phyloP scores from a whole-genome alignment of 2,113 vertebrate species.

The Periophthalmus modestus region DNA sequence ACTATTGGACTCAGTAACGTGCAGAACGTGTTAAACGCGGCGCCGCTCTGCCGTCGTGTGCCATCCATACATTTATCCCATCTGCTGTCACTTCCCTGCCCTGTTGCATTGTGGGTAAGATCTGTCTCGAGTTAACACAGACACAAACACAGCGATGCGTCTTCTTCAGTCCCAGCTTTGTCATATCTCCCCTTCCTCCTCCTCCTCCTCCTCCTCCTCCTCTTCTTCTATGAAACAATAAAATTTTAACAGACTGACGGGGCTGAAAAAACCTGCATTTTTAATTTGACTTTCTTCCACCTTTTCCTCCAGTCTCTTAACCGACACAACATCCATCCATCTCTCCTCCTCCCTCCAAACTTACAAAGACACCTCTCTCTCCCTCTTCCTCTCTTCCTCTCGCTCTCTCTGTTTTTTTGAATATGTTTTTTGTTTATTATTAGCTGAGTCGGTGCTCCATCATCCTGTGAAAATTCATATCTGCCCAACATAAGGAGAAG shows the following conservation, averaged over 20 bases:
- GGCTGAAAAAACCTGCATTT: constrained; percentile 31
- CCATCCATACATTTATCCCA: neutral
- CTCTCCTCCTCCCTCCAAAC: constrained; percentile 76
- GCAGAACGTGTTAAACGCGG: neutral
- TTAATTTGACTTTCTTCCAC: constrained; percentile 8
- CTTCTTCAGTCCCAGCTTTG: neutral
- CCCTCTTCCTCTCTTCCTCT: constrained; percentile 62
- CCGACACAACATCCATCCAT: constrained; percentile 84
- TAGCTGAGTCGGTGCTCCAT: constrained; percentile 6
- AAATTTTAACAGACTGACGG: constrained; percentile 38
- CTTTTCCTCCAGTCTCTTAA: constrained; percentile 40
- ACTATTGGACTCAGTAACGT: no score
- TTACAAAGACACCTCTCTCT: constrained; percentile 56
- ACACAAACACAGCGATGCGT: neutral
- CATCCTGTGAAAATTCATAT: constrained; percentile 5
- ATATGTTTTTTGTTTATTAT: constrained; percentile 76
- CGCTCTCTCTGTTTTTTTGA: constrained; percentile 70
- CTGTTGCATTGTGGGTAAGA: constrained; percentile 1
- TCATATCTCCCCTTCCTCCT: neutral
- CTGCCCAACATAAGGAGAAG: constrained; percentile 57
- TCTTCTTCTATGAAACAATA: neutral
- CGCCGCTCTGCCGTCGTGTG: neutral
- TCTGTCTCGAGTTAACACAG: neutral
- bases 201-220: neutral
- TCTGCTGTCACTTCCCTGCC: neutral